These are phyloP conservation scores for Linepithema humile DNA, from an alignment of 1,140 invertebrate species.

Conservation along the genomic window DNA sequence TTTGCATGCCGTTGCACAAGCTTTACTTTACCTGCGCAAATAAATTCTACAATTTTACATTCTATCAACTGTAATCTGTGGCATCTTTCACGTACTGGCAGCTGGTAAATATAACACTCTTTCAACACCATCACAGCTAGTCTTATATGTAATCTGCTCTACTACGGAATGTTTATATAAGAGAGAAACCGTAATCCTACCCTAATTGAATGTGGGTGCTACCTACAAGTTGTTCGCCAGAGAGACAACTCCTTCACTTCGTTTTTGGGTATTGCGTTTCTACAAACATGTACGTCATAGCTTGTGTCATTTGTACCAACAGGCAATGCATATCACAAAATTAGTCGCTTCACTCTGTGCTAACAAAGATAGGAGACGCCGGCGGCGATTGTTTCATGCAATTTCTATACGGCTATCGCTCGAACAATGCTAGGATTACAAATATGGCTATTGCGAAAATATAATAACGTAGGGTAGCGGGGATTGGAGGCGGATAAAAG, in stretches of 20 bases:
- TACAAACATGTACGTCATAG: constrained; percentile 55
- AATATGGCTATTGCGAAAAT: constrained; percentile 26
- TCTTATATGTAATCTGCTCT: constrained; percentile 70
- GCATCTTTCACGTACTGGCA: constrained; percentile 62
- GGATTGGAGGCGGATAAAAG: background rate
- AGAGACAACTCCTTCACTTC: constrained; percentile 6
- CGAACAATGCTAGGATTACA: background rate
- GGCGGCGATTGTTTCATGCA: background rate
- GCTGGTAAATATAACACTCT: constrained; percentile 61
- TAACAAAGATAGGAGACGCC: constrained; percentile 14
- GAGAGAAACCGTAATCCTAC: constrained; percentile 63
- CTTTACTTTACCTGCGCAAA: constrained; percentile 78
- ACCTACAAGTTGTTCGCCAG: constrained; percentile 74
- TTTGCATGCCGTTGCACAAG: constrained; percentile 49
- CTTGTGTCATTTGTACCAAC: constrained; percentile 44
- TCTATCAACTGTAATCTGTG: constrained; percentile 56
- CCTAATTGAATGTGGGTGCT: constrained; percentile 61
- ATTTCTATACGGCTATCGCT: background rate
- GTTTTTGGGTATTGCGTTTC: constrained; percentile 11
- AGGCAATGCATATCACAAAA: constrained; percentile 52
- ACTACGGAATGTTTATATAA: constrained; percentile 67
- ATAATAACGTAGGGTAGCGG: background rate
- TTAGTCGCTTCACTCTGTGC: constrained; percentile 14
- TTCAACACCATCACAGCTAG: constrained; percentile 78
- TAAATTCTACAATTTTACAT: constrained; percentile 75